Base-by-base conservation (phyloP, 2,113 vertebrate species). In the Potamarius usumacintae region DNA sequence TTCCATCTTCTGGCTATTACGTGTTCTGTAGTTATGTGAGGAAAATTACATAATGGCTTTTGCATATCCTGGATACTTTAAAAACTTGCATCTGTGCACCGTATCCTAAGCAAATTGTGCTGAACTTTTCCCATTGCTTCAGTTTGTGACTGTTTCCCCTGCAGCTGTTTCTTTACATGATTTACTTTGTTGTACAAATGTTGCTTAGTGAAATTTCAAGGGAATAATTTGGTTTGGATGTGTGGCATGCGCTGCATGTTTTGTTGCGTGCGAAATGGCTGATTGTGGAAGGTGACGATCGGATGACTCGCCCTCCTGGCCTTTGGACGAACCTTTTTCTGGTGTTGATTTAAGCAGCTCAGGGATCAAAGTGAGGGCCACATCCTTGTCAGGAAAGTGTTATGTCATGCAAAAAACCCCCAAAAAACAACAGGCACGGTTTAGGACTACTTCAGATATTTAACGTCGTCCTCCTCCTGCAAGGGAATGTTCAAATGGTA, bases 331-430 rank as follows among this genome's bases (percentile, higher is more conserved):
- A 95, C 95, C 92, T 93, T 92, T 60, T 92, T 91, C 93, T 94
- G 94, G 91, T 94, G 94, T 95, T 95, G 94, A 95, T 95, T 95
- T 94, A 95, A 93, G 92, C 94, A 93, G 90, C 91, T 84, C 82
- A 20, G 90, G 92, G 94, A 95, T 96, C 94, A 95, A 95, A 95
- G 94, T 50, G 14, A 87, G 84, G 84, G 82, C 22, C 27, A 67
- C 57, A 74, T 74, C 77, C 67, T 71, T 82, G 67, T 76, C 87
- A 84, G 72, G 34, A 84, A 67, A 74, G 84, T 86, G 79, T 83
- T 65, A 52, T 80, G 42, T 42, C 42, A 42, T 42, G 42, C 42
- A 42, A 42, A 42, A 42, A 42, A 4, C 0, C 0, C 42, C 42
- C 42, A 42, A 42, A 42, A n/a, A 82, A 74, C 55, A 76, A n/a